These are phyloP conservation scores for Ptychoptera contaminata DNA, from an alignment of 2,888 invertebrate genomes.

Conservation along the genomic window DNA sequence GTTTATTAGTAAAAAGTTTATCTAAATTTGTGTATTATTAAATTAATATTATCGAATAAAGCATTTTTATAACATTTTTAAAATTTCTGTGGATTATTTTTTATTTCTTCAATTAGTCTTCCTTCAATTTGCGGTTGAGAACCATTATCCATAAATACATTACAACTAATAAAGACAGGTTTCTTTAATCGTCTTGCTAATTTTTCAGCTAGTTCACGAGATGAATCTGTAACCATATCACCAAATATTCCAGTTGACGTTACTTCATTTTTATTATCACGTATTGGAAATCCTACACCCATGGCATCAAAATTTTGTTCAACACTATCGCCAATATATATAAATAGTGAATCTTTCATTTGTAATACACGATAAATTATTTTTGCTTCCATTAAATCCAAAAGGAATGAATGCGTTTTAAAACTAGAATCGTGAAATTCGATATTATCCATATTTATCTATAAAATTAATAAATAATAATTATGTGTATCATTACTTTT, in stretches of 20 bases:
- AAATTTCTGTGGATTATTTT: slow-evolving; percentile 19
- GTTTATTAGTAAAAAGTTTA: too few relatives aligned
- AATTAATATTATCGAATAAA: too few relatives aligned
- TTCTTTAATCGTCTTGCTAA: slow-evolving; percentile 30
- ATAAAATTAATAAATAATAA: neutral
- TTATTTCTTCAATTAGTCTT: slow-evolving; percentile 29
- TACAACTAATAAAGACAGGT: slow-evolving; percentile 34
- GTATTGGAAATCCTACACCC: slow-evolving; percentile 20
- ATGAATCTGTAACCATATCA: slow-evolving; percentile 21
- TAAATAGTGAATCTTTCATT: slow-evolving; percentile 29
- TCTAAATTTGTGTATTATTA: too few relatives aligned
- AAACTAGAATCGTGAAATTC: slow-evolving; percentile 15
- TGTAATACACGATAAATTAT: slow-evolving; percentile 29
- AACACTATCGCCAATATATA: slow-evolving; percentile 30
- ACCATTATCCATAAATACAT: slow-evolving; percentile 25
- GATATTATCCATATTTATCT: neutral
- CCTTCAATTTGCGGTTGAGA: slow-evolving; percentile 26
- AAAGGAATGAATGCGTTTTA: slow-evolving; percentile 20
- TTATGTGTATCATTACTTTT: too few relatives aligned
- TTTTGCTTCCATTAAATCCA: slow-evolving; percentile 22
- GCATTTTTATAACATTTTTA: too few relatives aligned
- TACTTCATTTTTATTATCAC: slow-evolving; percentile 15
- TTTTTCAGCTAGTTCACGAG: slow-evolving; percentile 23
- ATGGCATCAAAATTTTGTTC: slow-evolving; percentile 26
- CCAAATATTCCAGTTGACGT: slow-evolving; percentile 29